Conservation (phyloP, 2,888 invertebrate species). For the Julus scanicus region DNA sequence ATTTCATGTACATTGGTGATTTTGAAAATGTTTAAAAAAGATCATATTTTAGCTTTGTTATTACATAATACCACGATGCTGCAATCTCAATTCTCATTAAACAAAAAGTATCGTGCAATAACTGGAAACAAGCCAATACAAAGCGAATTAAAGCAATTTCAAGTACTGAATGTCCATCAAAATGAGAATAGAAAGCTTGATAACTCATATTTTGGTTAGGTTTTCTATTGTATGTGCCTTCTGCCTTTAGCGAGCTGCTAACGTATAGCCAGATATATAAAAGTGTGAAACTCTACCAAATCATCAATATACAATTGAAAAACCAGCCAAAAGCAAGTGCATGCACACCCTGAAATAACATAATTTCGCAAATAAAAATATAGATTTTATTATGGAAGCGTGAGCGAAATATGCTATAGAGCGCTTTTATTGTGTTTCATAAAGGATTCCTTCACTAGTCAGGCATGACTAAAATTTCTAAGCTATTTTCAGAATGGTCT, state of each 20-base stretch:
- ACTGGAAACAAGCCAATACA: background rate
- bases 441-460: background rate
- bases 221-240: background rate
- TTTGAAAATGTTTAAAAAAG: too few species aligned
- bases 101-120: background rate
- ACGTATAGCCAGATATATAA: background rate
- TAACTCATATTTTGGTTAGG: background rate
- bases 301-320: slow-evolving; percentile 28
- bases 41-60: too few species aligned
- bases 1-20: too few species aligned
- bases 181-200: background rate
- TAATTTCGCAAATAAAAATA: slow-evolving; percentile 40
- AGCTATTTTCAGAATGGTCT: slow-evolving; percentile 4
- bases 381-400: slow-evolving; percentile 31
- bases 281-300: background rate
- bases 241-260: background rate
- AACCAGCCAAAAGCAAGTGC: slow-evolving; percentile 12
- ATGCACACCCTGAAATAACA: slow-evolving; percentile 37
- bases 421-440: slow-evolving; percentile 6
- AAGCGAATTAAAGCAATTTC: background rate
- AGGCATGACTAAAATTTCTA: slow-evolving; percentile 36
- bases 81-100: background rate
- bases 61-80: too few species aligned
- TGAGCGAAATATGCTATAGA: slow-evolving; percentile 34
- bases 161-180: background rate